Evolutionary conservation across 1,140 invertebrate species (phyloP), one percentile per base, ranked within the genome.

Genomic region (Aleiodes sp.): DNA sequence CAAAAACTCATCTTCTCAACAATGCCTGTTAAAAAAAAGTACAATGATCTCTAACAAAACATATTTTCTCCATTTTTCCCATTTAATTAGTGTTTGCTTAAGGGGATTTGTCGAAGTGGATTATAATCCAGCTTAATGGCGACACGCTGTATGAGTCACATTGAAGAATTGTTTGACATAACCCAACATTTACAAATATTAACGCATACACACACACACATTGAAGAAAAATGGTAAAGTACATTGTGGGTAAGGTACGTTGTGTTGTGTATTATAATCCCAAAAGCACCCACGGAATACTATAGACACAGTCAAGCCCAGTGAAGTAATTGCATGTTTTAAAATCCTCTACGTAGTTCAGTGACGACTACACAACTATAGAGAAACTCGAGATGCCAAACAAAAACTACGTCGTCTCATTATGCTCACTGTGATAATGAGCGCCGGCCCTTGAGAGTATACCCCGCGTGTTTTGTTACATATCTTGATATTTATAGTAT

Each of bases 261-360:
- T n/a, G n/a, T n/a, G n/a, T n/a, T n/a, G n/a, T 52, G 2, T 21
- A 52, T 52, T 24, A 52, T 26, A 52, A 52, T 16, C 7, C 21
- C 46, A 52, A 52, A 52, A 24, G 46, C 19, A 52, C 1, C 21
- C 21, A 52, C 16, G 21, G 26, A 24, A 52, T 24, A 2, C 46
- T 52, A 52, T 52, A 26, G 46, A 52, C 46, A 9, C 16, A 21
- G 14, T 52, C 19, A 24, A 14, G 39, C 39, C 9, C 28, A 24
- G 52, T 68, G 39, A 68, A 68, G 52, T 68, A 68, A 68, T 68
- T 52, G 66, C 57, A 62, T 68, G 66, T 41, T 68, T 68, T 62
- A 62, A 60, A 41, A 52, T 14, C 16, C 29, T 26, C 57, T 21
- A 16, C 19, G 43, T 26, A 10, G 56, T 66, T n/a, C n/a, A n/a